A percentile compares a stretch with the other conserved stretches of the same genome.
Evolutionary conservation across 1,140 invertebrate genomes (phyloP).

Genomic region (Dreissena rostriformis): DNA sequence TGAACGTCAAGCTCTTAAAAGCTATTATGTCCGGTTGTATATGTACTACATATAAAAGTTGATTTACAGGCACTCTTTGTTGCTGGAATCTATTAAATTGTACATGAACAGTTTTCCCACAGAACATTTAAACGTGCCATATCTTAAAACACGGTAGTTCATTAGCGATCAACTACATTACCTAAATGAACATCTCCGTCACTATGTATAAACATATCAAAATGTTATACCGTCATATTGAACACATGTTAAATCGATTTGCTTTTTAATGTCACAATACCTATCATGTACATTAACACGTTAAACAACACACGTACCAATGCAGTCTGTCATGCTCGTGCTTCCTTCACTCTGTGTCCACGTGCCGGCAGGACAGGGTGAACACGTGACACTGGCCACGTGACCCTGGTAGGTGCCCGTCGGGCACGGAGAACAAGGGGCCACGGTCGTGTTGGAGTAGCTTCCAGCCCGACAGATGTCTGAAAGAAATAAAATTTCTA

Average conservation of each 20-base stretch:
- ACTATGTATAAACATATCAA: not conserved
- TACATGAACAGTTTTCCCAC: no score
- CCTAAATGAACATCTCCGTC: no score
- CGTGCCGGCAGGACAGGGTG: slow-evolving; percentile 2
- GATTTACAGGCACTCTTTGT: no score
- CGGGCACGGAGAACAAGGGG: slow-evolving; percentile 23
- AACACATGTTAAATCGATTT: not conserved
- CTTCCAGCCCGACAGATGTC: slow-evolving; percentile 10
- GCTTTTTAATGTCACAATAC: no score
- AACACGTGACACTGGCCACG: not conserved
- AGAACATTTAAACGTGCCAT: no score
- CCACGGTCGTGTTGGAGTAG: slow-evolving; percentile 27
- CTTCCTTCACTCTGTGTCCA: slow-evolving; percentile 35
- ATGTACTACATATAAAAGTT: no score
- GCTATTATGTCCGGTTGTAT: no score
- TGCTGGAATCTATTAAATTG: no score
- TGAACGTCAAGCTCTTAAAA: no score
- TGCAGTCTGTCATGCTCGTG: slow-evolving; percentile 1
- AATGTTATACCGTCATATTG: not conserved
- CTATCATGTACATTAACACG: not conserved
- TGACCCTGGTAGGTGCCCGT: slow-evolving; percentile 28
- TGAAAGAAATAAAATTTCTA: not conserved
- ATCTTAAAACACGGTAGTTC: no score
- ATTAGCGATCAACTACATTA: no score
- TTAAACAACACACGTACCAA: slow-evolving; percentile 6